Evolutionary conservation across 2,113 vertebrate species (phyloP).

Genomic region (Periophthalmus modestus): DNA sequence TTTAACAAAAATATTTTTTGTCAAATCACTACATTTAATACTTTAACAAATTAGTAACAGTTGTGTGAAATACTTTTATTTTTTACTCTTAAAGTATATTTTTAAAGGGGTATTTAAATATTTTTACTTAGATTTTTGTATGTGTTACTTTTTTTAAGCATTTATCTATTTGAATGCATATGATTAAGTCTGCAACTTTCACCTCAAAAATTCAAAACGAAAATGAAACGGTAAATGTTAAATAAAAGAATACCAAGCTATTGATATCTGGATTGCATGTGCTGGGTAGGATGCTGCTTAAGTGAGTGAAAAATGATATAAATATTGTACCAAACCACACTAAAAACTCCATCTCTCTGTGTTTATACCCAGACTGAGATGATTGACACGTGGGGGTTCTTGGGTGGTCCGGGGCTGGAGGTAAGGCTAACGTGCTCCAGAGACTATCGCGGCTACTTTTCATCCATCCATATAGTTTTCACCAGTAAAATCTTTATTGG

Average conservation of each 20-base stretch:
- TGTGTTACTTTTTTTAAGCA: neutral
- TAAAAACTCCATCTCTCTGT: conserved; percentile 41
- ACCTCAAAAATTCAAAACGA: neutral
- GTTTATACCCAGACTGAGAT: conserved; percentile 48
- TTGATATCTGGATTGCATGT: neutral
- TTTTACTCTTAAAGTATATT: too few relatives aligned
- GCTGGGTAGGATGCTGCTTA: neutral
- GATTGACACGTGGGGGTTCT: conserved; percentile 67
- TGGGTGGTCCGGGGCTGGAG: conserved; percentile 71
- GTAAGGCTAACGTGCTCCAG: conserved; percentile 1
- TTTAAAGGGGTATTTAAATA: too few relatives aligned
- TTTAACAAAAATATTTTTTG: too few relatives aligned
- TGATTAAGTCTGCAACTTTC: neutral
- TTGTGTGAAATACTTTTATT: too few relatives aligned
- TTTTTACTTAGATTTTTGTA: too few relatives aligned
- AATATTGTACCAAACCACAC: conserved; percentile 19
- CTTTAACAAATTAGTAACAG: too few relatives aligned
- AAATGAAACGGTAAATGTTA: neutral
- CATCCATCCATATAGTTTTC: conserved; percentile 25
- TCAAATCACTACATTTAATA: too few relatives aligned
- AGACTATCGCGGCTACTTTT: conserved; percentile 43
- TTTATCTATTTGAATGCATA: neutral
- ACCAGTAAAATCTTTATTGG: conserved; percentile 47
- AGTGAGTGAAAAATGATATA: conserved; percentile 3
- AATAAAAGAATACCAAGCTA: neutral